Base-by-base conservation (phyloP, 2,113 vertebrate species). In the Leptodactylus fuscus region DNA sequence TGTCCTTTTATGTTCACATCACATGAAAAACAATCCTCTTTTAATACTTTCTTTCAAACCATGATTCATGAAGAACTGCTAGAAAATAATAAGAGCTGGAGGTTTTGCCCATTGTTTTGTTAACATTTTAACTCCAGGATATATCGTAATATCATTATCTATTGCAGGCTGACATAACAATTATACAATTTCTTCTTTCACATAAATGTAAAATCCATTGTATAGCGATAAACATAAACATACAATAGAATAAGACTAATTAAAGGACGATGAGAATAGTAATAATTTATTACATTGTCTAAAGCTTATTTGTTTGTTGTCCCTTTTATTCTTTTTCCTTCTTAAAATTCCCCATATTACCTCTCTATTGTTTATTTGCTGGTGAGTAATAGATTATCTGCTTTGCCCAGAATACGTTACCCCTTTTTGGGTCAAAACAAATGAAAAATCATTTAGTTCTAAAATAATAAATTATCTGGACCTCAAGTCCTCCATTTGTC, bases 1-100 rank as follows among this genome's bases (percentile, higher is more conserved):
- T 70, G 46, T 85, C 81, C 76, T 85, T 85, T 85, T 73, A 85
- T 81, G 67, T 81, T 67, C 65, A 81, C 65, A 81, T 81, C 76
- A 81, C 76, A 81, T 71, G 77, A 69, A 81, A 80, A 85, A 73
- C 84, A 85, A 81, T 81, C 62, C 51, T 46, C 49, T 73, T 80
- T 85, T 81, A 71, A 85, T 73, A 73, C 78, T 73, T 81, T 38
- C 69, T 85, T 76, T 81, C 32, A 71, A 81, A 44, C 15, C 76
- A 58, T 71, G 65, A 73, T 81, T 85, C 24, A 85, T 60, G 75
- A 51, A 85, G 49, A 71, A 70, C 75, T 58, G 75, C n/a, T 49
- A 58, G n/a, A 16, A 53, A 29, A 80, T 79, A 41, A 79, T 69
- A 79, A 58, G 62, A 55, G 46, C 44, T 51, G 49, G 41, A 65